Conservation (phyloP, 2,888 invertebrate genomes). For the Drosophila cyrtoloma region DNA sequence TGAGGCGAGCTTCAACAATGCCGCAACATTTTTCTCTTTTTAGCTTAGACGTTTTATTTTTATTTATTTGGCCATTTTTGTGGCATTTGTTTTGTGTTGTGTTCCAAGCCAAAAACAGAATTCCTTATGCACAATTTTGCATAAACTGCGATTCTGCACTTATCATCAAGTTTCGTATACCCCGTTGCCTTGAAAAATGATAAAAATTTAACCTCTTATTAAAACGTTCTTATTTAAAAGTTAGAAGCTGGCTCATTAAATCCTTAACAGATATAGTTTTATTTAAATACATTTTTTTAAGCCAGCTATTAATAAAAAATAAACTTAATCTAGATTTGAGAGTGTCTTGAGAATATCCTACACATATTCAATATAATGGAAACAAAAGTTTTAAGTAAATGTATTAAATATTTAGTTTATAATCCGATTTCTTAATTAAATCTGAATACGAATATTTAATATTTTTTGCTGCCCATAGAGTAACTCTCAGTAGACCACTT, state of each 20-base stretch:
- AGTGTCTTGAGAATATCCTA: not conserved
- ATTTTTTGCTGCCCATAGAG: not conserved
- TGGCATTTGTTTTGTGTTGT: slow-evolving; percentile 49
- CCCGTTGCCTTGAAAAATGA: not conserved
- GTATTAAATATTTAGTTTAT: not conserved
- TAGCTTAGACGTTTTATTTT: slow-evolving; percentile 52
- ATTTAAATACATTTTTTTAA: not conserved
- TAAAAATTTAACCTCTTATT: not conserved
- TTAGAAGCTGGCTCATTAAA: not conserved
- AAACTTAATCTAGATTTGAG: not conserved
- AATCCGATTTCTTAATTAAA: not conserved
- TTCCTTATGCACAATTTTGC: slow-evolving; percentile 58
- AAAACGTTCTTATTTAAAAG: not conserved
- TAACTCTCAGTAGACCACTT: not conserved
- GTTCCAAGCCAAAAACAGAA: slow-evolving; percentile 34
- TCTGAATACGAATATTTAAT: not conserved
- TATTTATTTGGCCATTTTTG: slow-evolving; percentile 61
- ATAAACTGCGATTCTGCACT: slow-evolving; percentile 66
- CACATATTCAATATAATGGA: not conserved
- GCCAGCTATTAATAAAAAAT: not conserved
- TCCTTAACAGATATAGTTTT: not conserved
- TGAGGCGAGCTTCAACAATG: slow-evolving; percentile 44
- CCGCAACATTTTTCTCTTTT: slow-evolving; percentile 59
- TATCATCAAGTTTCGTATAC: slow-evolving; percentile 32
- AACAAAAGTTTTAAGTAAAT: not conserved